Conservation (phyloP, 2,113 vertebrate genomes). For the Zootoca vivipara region DNA sequence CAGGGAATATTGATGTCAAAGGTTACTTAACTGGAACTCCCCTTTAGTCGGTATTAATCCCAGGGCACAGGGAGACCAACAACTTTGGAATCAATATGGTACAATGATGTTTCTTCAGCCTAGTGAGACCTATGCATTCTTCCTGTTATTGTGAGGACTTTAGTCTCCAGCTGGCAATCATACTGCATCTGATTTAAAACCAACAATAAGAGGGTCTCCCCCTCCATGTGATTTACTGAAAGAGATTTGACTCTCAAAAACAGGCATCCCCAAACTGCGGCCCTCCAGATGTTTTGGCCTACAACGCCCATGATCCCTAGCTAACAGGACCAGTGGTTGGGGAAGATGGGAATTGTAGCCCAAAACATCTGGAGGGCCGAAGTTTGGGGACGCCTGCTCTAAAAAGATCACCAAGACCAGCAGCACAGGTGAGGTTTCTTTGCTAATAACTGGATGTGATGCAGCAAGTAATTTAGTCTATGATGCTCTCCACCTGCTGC, state of each 20-base stretch:
- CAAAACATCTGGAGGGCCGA: no score
- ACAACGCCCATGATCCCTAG: no score
- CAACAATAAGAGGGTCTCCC: conserved; percentile 3
- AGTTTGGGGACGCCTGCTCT: no score
- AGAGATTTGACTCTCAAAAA: background rate
- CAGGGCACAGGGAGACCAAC: conserved; percentile 12
- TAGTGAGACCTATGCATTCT: conserved; percentile 45
- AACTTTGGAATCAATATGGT: conserved; percentile 53
- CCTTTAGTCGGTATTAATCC: conserved; percentile 41
- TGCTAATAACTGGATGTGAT: background rate
- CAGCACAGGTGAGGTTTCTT: background rate
- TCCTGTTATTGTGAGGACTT: conserved; percentile 32
- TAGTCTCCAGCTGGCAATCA: conserved; percentile 17
- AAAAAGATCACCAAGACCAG: background rate
- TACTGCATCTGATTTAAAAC: conserved; percentile 45
- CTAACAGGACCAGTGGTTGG: no score
- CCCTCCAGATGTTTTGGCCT: no score
- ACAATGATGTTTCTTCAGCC: conserved; percentile 37
- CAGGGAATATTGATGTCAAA: conserved; percentile 34
- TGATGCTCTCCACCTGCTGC: background rate
- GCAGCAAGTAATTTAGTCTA: background rate
- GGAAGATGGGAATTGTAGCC: no score
- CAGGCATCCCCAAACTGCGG: no score
- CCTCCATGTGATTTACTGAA: conserved; percentile 46
- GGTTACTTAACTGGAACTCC: conserved; percentile 59